phyloP scores from a whole-genome alignment of 2,797 vertebrate species.

The Hoplostethus atlanticus region DNA sequence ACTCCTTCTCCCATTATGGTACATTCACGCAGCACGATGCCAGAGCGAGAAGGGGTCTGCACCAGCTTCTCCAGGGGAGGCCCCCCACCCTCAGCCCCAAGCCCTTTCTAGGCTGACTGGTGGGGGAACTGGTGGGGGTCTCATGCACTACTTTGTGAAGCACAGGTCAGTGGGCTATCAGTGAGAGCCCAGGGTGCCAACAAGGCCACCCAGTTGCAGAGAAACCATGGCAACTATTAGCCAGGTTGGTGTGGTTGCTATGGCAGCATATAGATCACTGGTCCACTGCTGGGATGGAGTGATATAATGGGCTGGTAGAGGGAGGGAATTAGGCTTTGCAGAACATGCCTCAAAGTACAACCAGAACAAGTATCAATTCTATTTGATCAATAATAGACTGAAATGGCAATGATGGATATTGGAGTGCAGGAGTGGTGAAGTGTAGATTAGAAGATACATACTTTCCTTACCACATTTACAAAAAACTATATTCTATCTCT shows the following conservation, averaged over 20 bases:
- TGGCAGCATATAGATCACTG: constrained; percentile 56
- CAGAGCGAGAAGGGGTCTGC: constrained; percentile 43
- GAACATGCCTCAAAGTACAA: constrained; percentile 44
- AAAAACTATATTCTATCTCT: too few relatives aligned
- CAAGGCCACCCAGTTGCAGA: constrained; percentile 41
- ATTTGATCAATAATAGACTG: constrained; percentile 56
- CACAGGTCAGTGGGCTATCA: constrained; percentile 44
- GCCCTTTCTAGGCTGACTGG: constrained; percentile 39
- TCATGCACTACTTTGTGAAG: constrained; percentile 29
- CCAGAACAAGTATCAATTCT: constrained; percentile 31
- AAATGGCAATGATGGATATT: constrained; percentile 15
- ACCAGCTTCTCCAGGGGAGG: constrained; percentile 35
- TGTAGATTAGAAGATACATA: background rate
- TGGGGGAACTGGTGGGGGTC: constrained; percentile 11
- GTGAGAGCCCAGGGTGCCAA: constrained; percentile 29
- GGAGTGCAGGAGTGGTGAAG: constrained; percentile 11
- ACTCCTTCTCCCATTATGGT: constrained; percentile 50
- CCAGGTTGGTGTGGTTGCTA: constrained; percentile 64
- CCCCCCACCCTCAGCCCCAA: background rate
- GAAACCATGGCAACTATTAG: constrained; percentile 72
- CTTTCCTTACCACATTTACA: too few relatives aligned
- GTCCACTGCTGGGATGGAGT: constrained; percentile 19
- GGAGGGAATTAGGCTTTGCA: constrained; percentile 29
- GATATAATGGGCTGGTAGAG: constrained; percentile 19
- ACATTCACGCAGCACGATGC: constrained; percentile 58